Evolutionary conservation across 2,888 invertebrate species (phyloP), one percentile per base, ranked within the genome.

Genomic region (Aproaerema taeniolella): DNA sequence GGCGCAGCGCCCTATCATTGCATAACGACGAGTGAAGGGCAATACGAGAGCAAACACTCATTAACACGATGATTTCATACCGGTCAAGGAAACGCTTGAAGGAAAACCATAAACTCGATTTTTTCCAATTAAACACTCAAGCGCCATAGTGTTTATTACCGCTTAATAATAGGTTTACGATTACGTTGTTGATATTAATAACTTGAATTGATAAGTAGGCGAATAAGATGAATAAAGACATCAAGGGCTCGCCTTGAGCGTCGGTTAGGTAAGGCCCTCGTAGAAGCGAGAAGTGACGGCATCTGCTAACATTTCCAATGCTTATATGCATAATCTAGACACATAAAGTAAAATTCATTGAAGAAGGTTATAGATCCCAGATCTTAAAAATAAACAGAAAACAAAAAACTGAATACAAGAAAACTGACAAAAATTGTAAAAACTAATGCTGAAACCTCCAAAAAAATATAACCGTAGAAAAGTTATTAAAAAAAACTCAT

Each of bases 41-140:
- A 65, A 55, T 50, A 58, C 59, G 52, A 71, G 67, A 67, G 70
- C 66, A 76, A 78, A 76, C 68, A 78, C 61, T 71, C 61, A 55
- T 67, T 62, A 63, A 58, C 61, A 46, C 55, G 75, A 76, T 78
- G 77, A 80, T 78, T 76, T 80, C 78, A 81, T 78, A 67, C 59
- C 62, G 77, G 77, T 79, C 80, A 82, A 80, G 80, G 81, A 72
- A 76, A 75, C 65, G 43, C 40, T 52, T 51, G 53, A 57, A 69
- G 65, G 61, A 74, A 77, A 73, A 70, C 61, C 59, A 57, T 61
- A 56, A 53, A 46, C 43, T 47, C 49, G 40, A 56, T 44, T 49
- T 55, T 58, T 58, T 54, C 47, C 45, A 51, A 43, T 44, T 46
- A 30, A 41, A 41, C 26, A 4, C 16, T 11, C 33, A 36, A 32